phyloP scores from a whole-genome alignment of 2,113 vertebrate genomes.

The Paramormyrops kingsleyae region DNA sequence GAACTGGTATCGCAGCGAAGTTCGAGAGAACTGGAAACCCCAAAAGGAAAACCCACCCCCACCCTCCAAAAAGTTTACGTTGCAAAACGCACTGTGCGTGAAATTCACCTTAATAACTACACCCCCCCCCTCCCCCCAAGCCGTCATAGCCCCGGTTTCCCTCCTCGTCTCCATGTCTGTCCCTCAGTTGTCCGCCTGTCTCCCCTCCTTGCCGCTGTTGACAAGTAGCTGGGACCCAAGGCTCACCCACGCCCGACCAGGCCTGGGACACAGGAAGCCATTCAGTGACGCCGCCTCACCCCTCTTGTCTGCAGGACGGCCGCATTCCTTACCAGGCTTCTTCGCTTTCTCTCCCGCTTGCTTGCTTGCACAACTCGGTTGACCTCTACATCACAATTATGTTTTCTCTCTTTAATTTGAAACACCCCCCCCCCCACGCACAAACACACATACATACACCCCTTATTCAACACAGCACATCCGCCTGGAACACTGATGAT shows the following conservation, averaged over 20 bases:
- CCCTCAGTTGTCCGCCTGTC: not conserved
- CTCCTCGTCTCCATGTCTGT: not conserved
- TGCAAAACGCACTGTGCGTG: not conserved
- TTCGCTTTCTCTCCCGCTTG: not conserved
- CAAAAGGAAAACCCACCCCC: not conserved
- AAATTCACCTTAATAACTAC: not conserved
- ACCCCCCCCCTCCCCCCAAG: not conserved
- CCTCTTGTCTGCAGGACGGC: not conserved
- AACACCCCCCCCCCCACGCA: not conserved
- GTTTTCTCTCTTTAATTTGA: not conserved
- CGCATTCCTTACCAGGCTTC: not conserved
- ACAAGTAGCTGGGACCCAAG: not conserved
- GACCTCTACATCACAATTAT: not conserved
- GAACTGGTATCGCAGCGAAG: not conserved
- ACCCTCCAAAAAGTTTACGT: no score
- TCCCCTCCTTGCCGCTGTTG: not conserved
- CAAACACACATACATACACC: not conserved
- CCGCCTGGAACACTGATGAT: conserved; percentile 2
- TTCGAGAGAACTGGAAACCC: not conserved
- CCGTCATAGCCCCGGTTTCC: not conserved
- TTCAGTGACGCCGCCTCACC: not conserved
- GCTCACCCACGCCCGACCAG: not conserved
- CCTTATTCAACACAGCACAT: not conserved
- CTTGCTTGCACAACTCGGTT: not conserved
- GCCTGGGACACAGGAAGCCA: not conserved